Percentiles rank a stretch among this genome's conserved stretches.
Conservation (phyloP, 2,113 vertebrate genomes). For the Cyanoderma ruficeps region DNA sequence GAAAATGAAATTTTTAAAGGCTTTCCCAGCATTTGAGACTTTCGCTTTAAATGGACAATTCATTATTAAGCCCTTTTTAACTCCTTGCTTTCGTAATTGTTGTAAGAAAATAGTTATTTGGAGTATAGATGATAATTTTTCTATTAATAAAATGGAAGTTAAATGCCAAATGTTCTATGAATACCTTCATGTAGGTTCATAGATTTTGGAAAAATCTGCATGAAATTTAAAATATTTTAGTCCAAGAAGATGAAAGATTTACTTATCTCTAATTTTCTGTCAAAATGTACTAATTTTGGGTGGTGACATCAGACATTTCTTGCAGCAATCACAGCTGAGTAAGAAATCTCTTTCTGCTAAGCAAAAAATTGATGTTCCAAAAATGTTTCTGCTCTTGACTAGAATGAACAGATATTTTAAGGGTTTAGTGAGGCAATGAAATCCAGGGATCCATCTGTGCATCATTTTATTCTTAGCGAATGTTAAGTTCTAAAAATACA, state of each 20-base stretch:
- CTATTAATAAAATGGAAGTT: neutral
- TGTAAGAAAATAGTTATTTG: neutral
- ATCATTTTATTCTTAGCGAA: neutral
- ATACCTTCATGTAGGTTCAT: neutral
- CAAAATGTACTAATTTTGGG: neutral
- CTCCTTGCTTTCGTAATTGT: neutral
- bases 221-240: neutral
- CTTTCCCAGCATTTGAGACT: neutral
- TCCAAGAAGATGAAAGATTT: neutral
- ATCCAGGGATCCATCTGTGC: conserved; percentile 45
- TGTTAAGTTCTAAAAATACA: conserved; percentile 19
- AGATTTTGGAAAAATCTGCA: neutral
- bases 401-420: conserved; percentile 13
- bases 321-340: neutral
- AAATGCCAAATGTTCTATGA: neutral
- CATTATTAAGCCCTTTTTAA: neutral
- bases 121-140: neutral
- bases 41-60: neutral
- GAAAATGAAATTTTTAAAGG: neutral
- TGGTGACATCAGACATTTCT: neutral
- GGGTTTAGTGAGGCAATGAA: neutral
- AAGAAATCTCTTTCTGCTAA: neutral
- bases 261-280: neutral
- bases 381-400: neutral
- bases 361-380: neutral